Evolutionary conservation across 2,113 vertebrate genomes (phyloP).

Genomic region (Oryzias curvinotus): DNA sequence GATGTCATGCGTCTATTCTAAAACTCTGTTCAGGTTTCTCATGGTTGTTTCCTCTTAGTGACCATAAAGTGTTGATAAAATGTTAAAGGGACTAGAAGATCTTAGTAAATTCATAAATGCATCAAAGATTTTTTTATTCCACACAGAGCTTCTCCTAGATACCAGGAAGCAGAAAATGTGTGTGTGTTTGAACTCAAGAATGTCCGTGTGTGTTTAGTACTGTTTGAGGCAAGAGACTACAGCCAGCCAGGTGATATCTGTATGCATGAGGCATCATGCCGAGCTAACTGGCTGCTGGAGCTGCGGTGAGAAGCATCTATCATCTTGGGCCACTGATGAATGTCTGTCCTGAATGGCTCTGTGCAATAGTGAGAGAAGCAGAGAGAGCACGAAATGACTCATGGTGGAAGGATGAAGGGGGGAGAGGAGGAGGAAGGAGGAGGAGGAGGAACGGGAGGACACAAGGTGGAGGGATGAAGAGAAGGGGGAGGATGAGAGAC

Average conservation of each 20-base stretch:
- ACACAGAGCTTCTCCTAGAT: slow-evolving; percentile 5
- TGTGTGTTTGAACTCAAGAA: slow-evolving; percentile 11
- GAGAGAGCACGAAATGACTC: slow-evolving; percentile 56
- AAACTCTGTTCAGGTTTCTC: no score
- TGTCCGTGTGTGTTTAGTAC: slow-evolving; percentile 24
- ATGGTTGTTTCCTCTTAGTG: no score
- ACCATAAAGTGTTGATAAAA: no score
- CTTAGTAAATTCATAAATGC: background rate
- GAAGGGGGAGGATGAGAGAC: slow-evolving; percentile 19
- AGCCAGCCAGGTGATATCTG: slow-evolving; percentile 67
- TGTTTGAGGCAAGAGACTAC: slow-evolving; percentile 26
- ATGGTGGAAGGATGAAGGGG: slow-evolving; percentile 42
- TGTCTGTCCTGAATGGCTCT: slow-evolving; percentile 71
- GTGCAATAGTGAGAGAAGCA: slow-evolving; percentile 50
- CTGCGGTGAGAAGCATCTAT: slow-evolving; percentile 71
- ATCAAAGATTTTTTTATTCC: slow-evolving; percentile 22
- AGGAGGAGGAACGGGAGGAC: slow-evolving; percentile 4
- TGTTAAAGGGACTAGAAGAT: no score
- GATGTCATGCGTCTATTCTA: no score
- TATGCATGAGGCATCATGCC: slow-evolving; percentile 66
- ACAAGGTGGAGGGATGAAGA: slow-evolving; percentile 24
- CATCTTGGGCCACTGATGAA: slow-evolving; percentile 70
- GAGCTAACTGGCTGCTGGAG: slow-evolving; percentile 68
- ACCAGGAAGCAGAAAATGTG: background rate
- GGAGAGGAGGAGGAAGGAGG: slow-evolving; percentile 9